Evolutionary conservation across 1,140 invertebrate genomes (phyloP), one percentile per base, ranked within the genome.

Genomic region (Metaphire vulgaris): DNA sequence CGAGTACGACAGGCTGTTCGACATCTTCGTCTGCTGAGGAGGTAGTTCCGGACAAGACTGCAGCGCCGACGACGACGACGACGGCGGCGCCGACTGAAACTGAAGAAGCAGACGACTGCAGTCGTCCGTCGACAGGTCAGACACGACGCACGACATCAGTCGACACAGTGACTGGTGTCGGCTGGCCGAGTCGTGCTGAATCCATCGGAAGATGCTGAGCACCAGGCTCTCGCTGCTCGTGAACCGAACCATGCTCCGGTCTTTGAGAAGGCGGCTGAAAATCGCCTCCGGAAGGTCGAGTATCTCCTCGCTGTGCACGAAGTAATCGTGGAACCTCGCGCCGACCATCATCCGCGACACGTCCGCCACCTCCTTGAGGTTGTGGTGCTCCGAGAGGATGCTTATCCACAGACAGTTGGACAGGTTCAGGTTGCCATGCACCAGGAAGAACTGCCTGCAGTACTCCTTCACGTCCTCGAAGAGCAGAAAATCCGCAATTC

Each of bases 381-480:
- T 82, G 72, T 84, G 83, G 75, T 82, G 81, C 74, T 85, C 83
- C 33, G 82, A 78, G 12, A 85, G 73, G 75, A 83, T 83, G 33
- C 79, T 78, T 14, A 84, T 76, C 41, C 83, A 72, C 14, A 85
- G 75, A 77, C 83, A 84, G 71, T 85, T 85, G 15, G 79, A 76
- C 1, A 84, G 77, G 75, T 84, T 83, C 21, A 85, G 78, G 74
- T 85, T 85, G 65, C 83, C 83, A 69, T 84, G 78, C 41, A 82
- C 82, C 2, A 83, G 67, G 69, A 82, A 82, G 77, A 85, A 85
- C 75, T 85, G 83, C 34, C 80, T 79, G 69, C 84, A 85, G 66
- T 82, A 85, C 26, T 85, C 84, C 75, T 83, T 83, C 14, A 85
- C 80, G 74, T 85, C 83, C 72, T 84, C 91, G 77, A 96, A 89